phyloP scores from a whole-genome alignment of 1,140 invertebrate genomes.

The Andricus grossulariae region DNA sequence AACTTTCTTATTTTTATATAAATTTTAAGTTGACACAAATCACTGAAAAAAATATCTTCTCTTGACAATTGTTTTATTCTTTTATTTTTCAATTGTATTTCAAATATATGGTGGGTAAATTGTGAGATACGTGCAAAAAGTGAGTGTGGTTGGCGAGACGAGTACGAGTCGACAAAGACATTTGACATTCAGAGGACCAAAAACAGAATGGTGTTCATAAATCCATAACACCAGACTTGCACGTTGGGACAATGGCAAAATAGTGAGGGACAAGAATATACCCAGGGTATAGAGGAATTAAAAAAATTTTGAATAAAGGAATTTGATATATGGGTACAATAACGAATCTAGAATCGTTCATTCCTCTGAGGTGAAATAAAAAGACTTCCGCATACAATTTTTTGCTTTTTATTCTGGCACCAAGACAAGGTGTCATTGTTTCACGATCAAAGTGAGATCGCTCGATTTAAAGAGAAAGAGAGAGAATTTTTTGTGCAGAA shows the following conservation, averaged over 20 bases:
- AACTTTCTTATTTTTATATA: no score
- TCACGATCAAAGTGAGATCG: conserved; percentile 6
- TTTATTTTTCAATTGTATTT: no score
- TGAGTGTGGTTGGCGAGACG: background rate
- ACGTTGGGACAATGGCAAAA: background rate
- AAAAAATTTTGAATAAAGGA: background rate
- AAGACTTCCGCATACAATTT: conserved; percentile 13
- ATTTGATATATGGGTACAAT: background rate
- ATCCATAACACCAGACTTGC: conserved; percentile 72
- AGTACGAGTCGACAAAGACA: conserved; percentile 29
- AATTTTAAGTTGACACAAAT: no score
- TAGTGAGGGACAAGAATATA: background rate
- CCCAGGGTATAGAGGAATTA: background rate
- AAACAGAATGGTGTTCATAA: conserved; percentile 69
- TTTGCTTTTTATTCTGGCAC: background rate
- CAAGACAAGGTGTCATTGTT: background rate
- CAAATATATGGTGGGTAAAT: background rate
- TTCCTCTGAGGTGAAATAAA: conserved; percentile 17
- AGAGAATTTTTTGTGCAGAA: no score
- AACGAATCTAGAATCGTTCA: background rate
- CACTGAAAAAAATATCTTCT: no score
- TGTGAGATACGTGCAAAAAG: conserved; percentile 1
- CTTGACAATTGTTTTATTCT: no score
- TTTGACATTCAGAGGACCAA: conserved; percentile 14
- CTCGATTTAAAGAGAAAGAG: background rate